phyloP scores from a whole-genome alignment of 1,140 invertebrate species.

The Solen grandis region DNA sequence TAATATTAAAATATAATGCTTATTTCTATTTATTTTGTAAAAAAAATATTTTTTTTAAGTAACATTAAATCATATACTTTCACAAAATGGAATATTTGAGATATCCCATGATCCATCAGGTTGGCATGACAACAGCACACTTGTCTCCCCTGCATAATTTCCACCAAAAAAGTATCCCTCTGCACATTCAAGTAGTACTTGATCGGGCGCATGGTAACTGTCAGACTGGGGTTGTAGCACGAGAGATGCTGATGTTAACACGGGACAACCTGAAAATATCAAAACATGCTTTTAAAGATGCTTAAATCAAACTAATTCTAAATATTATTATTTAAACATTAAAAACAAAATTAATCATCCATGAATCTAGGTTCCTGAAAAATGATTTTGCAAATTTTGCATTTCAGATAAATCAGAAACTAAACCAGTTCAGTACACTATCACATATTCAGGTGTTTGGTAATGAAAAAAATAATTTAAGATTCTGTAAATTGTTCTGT shows the following conservation, averaged over 20 bases:
- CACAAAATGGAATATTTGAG: slow-evolving; percentile 34
- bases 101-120: slow-evolving; percentile 34
- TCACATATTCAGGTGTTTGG: too few species aligned
- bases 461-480: too few species aligned
- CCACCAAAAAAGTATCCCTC: slow-evolving; percentile 42
- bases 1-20: too few species aligned
- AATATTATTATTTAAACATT: not conserved
- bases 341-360: not conserved
- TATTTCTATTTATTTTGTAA: too few species aligned
- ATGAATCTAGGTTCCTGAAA: not conserved
- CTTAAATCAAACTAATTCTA: not conserved
- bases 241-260: slow-evolving; percentile 3
- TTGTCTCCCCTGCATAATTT: slow-evolving; percentile 19
- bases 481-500: too few species aligned
- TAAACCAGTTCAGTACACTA: too few species aligned
- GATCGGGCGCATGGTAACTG: slow-evolving; percentile 30
- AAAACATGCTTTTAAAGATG: not conserved
- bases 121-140: slow-evolving; percentile 17
- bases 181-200: slow-evolving; percentile 14
- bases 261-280: slow-evolving; percentile 25
- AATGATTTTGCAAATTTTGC: too few species aligned
- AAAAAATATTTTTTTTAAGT: too few species aligned
- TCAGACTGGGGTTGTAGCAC: not conserved
- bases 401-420: too few species aligned
- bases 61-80: too few species aligned